phyloP scores from a whole-genome alignment of 1,140 invertebrate species.

The Tetragonula clypearis region DNA sequence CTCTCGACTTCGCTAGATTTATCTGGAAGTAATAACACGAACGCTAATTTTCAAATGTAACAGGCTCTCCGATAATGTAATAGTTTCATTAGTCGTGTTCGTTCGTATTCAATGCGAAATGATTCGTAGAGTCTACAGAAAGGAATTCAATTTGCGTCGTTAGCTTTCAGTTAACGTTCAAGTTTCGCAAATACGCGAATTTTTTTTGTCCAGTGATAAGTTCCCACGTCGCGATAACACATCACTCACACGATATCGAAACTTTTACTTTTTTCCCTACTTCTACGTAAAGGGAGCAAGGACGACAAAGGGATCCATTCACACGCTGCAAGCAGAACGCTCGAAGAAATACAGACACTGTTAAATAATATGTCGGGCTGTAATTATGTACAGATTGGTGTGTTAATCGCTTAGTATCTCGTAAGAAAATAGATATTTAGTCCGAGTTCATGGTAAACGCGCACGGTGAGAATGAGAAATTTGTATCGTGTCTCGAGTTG shows the following conservation, averaged over 20 bases:
- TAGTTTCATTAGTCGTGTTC: not conserved
- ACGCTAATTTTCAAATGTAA: not conserved
- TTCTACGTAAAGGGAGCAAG: not conserved
- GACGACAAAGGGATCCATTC: not conserved
- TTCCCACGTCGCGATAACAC: not conserved
- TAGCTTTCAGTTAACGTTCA: not conserved
- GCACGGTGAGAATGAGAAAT: not conserved
- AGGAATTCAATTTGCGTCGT: conserved; percentile 3
- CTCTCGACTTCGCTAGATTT: not conserved
- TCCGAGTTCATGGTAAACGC: conserved; percentile 1
- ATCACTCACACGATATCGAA: not conserved
- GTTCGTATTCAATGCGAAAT: not conserved
- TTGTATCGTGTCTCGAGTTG: not conserved
- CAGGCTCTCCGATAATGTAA: not conserved
- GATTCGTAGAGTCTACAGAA: too few relatives aligned
- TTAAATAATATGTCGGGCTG: not conserved
- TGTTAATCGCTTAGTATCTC: conserved; percentile 23
- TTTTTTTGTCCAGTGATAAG: not conserved
- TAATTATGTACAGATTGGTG: not conserved
- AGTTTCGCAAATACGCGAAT: not conserved
- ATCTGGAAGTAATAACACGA: not conserved
- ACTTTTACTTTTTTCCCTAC: not conserved
- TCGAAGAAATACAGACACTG: not conserved
- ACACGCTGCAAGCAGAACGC: not conserved
- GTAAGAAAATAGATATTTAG: not conserved